A percentile compares a stretch with the other conserved stretches of the same genome.
Evolutionary conservation across 2,113 vertebrate genomes (phyloP).

Genomic region (Myrmecobius fasciatus): DNA sequence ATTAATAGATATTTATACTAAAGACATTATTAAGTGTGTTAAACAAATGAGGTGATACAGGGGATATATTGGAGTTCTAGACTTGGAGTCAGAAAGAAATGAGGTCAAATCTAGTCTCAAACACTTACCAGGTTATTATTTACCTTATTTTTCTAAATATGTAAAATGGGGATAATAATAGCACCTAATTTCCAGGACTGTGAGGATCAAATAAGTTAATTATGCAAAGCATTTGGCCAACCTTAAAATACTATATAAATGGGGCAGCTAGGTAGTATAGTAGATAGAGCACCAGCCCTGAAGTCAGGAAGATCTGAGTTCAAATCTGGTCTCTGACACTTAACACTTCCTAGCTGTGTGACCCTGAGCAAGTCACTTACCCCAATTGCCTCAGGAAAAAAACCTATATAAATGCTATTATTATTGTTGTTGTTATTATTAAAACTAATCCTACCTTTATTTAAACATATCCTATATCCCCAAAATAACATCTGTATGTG

Average conservation of each 20-base stretch:
- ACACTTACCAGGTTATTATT: background rate
- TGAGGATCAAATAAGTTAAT: background rate
- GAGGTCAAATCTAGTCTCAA: background rate
- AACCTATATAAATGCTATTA: background rate
- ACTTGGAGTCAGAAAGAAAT: background rate
- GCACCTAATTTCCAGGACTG: background rate
- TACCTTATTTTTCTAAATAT: background rate
- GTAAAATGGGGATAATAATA: background rate
- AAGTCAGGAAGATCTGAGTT: too few relatives aligned
- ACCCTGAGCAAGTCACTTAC: too few relatives aligned
- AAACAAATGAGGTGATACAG: background rate
- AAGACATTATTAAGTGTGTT: background rate
- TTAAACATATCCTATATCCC: background rate
- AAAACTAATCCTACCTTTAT: background rate
- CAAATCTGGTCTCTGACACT: too few relatives aligned
- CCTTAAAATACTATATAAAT: background rate
- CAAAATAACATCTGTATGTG: background rate
- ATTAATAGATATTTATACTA: background rate
- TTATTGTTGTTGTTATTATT: background rate
- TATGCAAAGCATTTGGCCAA: background rate
- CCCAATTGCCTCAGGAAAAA: too few relatives aligned
- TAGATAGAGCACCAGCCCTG: too few relatives aligned
- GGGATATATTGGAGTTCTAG: background rate
- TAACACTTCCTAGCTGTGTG: too few relatives aligned
- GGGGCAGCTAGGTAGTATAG: too few relatives aligned